Evolutionary conservation across 2,888 invertebrate genomes (phyloP).

Genomic region (Griposia aprilina): DNA sequence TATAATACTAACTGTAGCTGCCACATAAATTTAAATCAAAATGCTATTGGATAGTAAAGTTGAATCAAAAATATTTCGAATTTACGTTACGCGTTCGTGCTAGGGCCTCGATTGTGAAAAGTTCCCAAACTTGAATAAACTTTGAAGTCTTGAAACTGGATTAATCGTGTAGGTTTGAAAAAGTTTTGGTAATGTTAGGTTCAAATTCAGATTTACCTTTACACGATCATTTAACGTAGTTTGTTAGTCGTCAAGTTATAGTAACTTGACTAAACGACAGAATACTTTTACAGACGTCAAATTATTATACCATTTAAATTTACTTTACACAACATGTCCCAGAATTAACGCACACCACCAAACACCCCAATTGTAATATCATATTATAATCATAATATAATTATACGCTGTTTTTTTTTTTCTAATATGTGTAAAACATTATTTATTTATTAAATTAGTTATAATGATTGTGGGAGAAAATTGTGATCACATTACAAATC

Average conservation of each 20-base stretch:
- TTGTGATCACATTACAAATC: too few relatives aligned
- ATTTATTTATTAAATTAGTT: too few relatives aligned
- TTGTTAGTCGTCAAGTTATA: not conserved
- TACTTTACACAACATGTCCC: not conserved
- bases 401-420: too few relatives aligned
- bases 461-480: too few relatives aligned
- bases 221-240: not conserved
- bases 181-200: not conserved
- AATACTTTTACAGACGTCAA: not conserved
- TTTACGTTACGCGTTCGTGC: not conserved
- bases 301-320: not conserved
- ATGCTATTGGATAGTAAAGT: not conserved
- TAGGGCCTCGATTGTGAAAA: slow-evolving; percentile 9
- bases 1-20: not conserved
- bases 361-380: too few relatives aligned
- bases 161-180: not conserved
- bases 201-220: not conserved
- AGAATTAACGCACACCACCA: too few relatives aligned
- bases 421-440: too few relatives aligned
- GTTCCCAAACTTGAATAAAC: slow-evolving; percentile 15
- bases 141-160: slow-evolving; percentile 3
- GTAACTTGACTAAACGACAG: not conserved
- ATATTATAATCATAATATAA: too few relatives aligned
- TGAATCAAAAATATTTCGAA: not conserved
- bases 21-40: not conserved